phyloP scores from a whole-genome alignment of 2,797 vertebrate species.

The Eurystomus glaucurus region DNA sequence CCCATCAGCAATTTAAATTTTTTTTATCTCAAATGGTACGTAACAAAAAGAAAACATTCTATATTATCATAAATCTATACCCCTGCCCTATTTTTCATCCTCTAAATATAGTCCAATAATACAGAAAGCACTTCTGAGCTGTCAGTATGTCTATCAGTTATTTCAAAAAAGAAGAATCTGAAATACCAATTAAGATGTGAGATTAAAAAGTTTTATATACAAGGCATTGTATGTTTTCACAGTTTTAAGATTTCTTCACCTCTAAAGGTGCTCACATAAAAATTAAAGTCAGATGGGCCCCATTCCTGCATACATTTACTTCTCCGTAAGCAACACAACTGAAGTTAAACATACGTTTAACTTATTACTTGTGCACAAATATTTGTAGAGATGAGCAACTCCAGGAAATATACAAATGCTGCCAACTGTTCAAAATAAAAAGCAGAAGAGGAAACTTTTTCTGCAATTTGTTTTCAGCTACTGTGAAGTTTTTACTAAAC shows the following conservation, averaged over 20 bases:
- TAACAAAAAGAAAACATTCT: neutral
- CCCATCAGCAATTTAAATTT: neutral
- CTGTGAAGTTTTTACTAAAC: neutral
- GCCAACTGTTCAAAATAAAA: conserved; percentile 11
- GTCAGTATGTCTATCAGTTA: neutral
- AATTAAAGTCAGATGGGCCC: neutral
- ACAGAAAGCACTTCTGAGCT: neutral
- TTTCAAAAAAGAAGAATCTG: neutral
- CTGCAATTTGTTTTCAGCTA: neutral
- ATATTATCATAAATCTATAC: neutral
- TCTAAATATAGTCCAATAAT: neutral
- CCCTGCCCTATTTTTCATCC: neutral
- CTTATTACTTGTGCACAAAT: neutral
- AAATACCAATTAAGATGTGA: neutral
- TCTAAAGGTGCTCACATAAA: neutral
- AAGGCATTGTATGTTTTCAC: neutral
- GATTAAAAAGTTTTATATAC: neutral
- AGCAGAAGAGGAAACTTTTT: neutral
- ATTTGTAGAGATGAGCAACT: neutral
- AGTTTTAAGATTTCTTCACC: neutral
- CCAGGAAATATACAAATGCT: conserved; percentile 1
- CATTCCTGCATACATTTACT: neutral
- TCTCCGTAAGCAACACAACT: neutral
- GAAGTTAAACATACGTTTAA: neutral
- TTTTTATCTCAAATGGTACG: neutral